phyloP scores from a whole-genome alignment of 2,113 vertebrate species.

The Leptobrachium ailaonicum region DNA sequence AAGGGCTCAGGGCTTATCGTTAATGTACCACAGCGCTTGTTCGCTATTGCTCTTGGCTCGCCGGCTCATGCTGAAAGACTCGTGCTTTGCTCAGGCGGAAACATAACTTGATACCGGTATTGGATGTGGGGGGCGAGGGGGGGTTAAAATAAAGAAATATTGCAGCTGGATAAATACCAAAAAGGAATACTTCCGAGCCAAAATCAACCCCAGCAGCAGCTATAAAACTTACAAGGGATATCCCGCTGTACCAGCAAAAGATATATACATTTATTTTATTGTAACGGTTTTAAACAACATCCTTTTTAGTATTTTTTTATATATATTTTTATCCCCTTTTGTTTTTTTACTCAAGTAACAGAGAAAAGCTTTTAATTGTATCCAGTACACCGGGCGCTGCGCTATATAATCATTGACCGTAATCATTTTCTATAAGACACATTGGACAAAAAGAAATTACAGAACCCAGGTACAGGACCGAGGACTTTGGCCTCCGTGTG shows the following conservation, averaged over 20 bases:
- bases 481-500: no score
- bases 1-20: neutral
- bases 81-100: constrained; percentile 36
- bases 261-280: constrained; percentile 18
- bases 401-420: no score
- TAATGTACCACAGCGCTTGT: constrained; percentile 22
- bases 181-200: constrained; percentile 39
- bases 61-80: constrained; percentile 6
- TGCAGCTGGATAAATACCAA: constrained; percentile 61
- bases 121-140: neutral
- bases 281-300: neutral
- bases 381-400: no score
- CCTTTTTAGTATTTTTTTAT: neutral
- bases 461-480: no score
- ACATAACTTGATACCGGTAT: constrained; percentile 42
- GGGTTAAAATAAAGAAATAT: constrained; percentile 37
- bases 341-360: no score
- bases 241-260: constrained; percentile 35
- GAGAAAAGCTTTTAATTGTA: no score
- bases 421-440: no score
- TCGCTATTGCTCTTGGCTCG: constrained; percentile 49
- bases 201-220: constrained; percentile 51
- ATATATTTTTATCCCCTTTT: neutral
- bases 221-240: constrained; percentile 42
- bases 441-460: no score